Evolutionary conservation across 2,888 invertebrate species (phyloP), one percentile per base, ranked within the genome.

Genomic region (Helicoverpa assulta): DNA sequence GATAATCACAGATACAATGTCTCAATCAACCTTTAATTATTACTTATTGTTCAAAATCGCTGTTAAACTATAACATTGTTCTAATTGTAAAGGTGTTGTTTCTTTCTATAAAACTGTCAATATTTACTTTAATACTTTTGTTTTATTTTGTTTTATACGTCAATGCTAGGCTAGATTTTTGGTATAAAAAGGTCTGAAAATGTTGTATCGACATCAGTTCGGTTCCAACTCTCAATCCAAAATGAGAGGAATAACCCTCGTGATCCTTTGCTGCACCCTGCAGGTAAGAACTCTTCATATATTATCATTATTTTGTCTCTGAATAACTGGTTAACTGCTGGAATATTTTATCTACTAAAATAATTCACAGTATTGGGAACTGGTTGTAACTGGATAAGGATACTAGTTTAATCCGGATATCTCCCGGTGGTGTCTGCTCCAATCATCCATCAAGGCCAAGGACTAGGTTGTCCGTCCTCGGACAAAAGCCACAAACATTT

Each of bases 251-350:
- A 85, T 89, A 86, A 84, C 94, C 93, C 89, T 94, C 83, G 93
- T 94, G 95, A 95, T 95, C 95, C 88, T 95, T 85, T 91, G 90
- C 93, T 94, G 93, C 86, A 91, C 89, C 83, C 82, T 94, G 89
- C 94, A 94, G 94, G 95, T 95, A 78, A 95, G 93, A 52, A 40
- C n/a, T 47, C 16, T 53, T 21, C 19, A 33, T 40, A 7, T 33
- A 59, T 7, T 8, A 0, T 40, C 40, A 4, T 14, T 12, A 12
- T 40, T 1, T 12, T 40, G 10, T 50, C 16, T 6, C 5, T 21
- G 8, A 19, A 3, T 64, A 40, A 10, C 2, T 18, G 3, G 21
- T 18, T 21, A 16, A 33, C 5, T 4, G 18, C 51, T n/a, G 16
- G 4, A 26, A 3, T 26, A 26, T 26, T 26, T 26, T 26, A 4